phyloP scores from a whole-genome alignment of 2,113 vertebrate species.

The Osmerus eperlanus region DNA sequence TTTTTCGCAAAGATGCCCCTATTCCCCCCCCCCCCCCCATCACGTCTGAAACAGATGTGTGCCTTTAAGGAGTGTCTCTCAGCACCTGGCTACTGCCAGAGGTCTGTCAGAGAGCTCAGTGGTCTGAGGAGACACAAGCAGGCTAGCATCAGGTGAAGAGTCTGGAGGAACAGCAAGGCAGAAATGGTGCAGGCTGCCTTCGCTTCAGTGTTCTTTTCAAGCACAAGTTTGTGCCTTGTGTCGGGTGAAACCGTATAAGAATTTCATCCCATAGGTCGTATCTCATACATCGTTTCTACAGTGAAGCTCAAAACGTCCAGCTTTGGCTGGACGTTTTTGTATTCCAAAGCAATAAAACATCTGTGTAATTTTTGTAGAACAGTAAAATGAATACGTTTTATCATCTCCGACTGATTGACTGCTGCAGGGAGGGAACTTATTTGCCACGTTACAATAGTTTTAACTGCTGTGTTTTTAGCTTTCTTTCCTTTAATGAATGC shows the following conservation, averaged over 20 bases:
- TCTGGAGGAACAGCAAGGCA: slow-evolving; percentile 8
- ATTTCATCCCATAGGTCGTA: not conserved
- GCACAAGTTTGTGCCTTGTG: no score
- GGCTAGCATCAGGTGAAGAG: slow-evolving; percentile 44
- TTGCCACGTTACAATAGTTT: slow-evolving; percentile 55
- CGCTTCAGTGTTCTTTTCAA: no score
- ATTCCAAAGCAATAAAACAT: slow-evolving; percentile 28
- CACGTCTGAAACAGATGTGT: slow-evolving; percentile 72
- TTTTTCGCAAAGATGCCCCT: slow-evolving; percentile 55
- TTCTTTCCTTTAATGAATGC: slow-evolving; percentile 53
- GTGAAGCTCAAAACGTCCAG: not conserved
- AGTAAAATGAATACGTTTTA: slow-evolving; percentile 36
- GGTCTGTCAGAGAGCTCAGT: slow-evolving; percentile 71
- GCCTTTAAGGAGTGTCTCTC: slow-evolving; percentile 63
- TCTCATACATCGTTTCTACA: not conserved
- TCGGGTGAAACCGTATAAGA: no score
- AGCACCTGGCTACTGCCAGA: slow-evolving; percentile 67
- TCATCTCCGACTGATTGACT: slow-evolving; percentile 52
- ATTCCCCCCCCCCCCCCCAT: slow-evolving; percentile 28
- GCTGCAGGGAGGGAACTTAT: slow-evolving; percentile 47
- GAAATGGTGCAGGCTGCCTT: not conserved
- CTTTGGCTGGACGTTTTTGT: not conserved
- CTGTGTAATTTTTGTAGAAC: not conserved
- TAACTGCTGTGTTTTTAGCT: slow-evolving; percentile 45
- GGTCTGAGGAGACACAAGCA: slow-evolving; percentile 65